Evolutionary conservation across 2,113 vertebrate species (phyloP).

Genomic region (Panthera uncia): DNA sequence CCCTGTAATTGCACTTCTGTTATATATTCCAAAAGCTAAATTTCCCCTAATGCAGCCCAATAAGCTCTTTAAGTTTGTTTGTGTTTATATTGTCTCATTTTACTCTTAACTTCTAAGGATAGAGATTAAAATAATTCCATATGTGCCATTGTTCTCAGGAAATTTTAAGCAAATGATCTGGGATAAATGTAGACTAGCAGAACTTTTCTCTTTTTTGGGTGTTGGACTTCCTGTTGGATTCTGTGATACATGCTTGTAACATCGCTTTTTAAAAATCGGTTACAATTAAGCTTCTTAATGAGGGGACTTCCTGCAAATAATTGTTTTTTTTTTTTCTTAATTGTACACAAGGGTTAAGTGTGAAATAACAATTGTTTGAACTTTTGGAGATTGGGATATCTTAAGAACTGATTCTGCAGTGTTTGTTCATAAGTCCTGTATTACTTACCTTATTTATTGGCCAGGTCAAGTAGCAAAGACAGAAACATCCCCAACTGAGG

Average conservation of each 20-base stretch:
- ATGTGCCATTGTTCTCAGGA: neutral
- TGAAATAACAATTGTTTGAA: slow-evolving; percentile 20
- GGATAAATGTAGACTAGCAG: neutral
- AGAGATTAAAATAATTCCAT: slow-evolving; percentile 13
- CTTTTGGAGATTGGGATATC: neutral
- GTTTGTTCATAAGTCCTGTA: neutral
- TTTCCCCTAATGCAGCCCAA: neutral
- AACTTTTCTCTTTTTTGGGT: neutral
- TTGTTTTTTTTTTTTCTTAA: neutral
- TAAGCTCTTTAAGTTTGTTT: neutral
- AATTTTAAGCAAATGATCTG: slow-evolving; percentile 21
- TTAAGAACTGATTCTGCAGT: neutral
- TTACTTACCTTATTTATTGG: neutral
- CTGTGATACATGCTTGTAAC: neutral
- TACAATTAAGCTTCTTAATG: neutral
- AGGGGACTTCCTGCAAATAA: neutral
- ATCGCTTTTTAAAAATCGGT: neutral
- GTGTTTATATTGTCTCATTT: slow-evolving; percentile 27
- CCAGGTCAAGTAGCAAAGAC: neutral
- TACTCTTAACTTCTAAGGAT: neutral
- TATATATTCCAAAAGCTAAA: neutral
- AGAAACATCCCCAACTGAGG: neutral
- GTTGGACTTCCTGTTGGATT: neutral
- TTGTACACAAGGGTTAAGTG: neutral
- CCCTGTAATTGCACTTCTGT: neutral